phyloP scores from a whole-genome alignment of 2,113 vertebrate species.

The Anas platyrhynchos region DNA sequence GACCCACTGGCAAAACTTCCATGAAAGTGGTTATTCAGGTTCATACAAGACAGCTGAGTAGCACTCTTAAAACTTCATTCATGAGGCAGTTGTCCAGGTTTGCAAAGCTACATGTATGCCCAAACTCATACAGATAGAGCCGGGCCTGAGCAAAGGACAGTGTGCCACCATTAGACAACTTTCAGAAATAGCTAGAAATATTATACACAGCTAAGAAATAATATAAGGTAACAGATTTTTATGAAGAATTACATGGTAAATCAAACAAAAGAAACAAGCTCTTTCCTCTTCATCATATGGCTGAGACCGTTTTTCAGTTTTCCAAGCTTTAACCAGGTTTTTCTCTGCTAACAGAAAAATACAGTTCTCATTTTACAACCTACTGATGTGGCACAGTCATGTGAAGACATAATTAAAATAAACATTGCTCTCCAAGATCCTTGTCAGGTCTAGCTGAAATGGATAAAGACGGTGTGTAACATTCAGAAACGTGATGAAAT shows the following conservation, averaged over 20 bases:
- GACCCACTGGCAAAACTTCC: background rate
- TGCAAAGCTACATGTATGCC: background rate
- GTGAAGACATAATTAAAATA: background rate
- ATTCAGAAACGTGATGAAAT: background rate
- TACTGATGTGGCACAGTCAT: background rate
- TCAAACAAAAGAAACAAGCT: background rate
- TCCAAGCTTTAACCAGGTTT: background rate
- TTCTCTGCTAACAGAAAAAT: background rate
- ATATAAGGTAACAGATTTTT: conserved; percentile 1
- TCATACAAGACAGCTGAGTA: background rate
- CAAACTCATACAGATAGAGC: background rate
- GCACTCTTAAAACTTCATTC: background rate
- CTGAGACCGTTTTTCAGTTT: background rate
- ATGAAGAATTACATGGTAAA: background rate
- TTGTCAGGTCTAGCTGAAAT: background rate
- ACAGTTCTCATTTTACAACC: conserved; percentile 24
- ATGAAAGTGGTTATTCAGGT: background rate
- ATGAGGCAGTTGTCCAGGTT: background rate
- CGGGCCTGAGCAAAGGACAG: background rate
- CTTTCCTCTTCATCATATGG: background rate
- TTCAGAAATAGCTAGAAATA: conserved; percentile 7
- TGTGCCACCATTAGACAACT: background rate
- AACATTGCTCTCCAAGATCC: background rate
- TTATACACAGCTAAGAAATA: background rate
- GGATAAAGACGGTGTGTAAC: background rate